Evolutionary conservation across 2,888 invertebrate species (phyloP), one percentile per base, ranked within the genome.

Genomic region (Sarcophaga subvicina): DNA sequence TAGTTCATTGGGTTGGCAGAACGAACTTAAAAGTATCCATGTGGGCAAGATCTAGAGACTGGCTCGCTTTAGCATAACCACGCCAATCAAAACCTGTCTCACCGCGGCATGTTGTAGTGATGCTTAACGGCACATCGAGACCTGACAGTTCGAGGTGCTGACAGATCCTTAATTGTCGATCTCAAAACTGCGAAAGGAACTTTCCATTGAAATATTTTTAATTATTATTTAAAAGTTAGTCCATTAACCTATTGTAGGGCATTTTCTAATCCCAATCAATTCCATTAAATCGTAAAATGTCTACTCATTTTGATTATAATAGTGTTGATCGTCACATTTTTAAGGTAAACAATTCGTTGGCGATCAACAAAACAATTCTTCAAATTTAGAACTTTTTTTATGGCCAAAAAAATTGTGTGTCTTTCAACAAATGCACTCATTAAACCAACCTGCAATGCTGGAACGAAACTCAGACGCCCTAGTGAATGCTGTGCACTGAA

Each of bases 281-380:
- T 78, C 14, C 37, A 59, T 70, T 63, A 37, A 75, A 4, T 60
- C 70, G 54, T 59, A 63, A 73, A 80, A 54, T 76, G 75, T 70
- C 49, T 20, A 63, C 14, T 66, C 22, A 17, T 67, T 76, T 60
- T 47, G 8, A 64, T 71, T 80, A 70, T 63, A 71, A 60, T 73
- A 75, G 37, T 75, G 69, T 76, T 76, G 67, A 83, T 73, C 80
- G 66, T 84, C 80, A 86, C 63, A 69, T 72, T 83, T 82, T 83
- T 82, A 37, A 81, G 67, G 82, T 85, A 88, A 88, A 88, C 88
- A 88, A 69, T 87, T 88, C 84, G 84, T 86, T 85, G 87, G 87
- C 83, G 88, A 85, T 88, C 88, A 82, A 81, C 88, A 85, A 87
- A 86, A 87, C 81, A 88, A 84, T 85, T 69, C 80, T 73, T 88